Percentiles rank a stretch among this genome's conserved stretches.
phyloP scores from a whole-genome alignment of 2,113 vertebrate genomes.

The Struthidea cinerea region DNA sequence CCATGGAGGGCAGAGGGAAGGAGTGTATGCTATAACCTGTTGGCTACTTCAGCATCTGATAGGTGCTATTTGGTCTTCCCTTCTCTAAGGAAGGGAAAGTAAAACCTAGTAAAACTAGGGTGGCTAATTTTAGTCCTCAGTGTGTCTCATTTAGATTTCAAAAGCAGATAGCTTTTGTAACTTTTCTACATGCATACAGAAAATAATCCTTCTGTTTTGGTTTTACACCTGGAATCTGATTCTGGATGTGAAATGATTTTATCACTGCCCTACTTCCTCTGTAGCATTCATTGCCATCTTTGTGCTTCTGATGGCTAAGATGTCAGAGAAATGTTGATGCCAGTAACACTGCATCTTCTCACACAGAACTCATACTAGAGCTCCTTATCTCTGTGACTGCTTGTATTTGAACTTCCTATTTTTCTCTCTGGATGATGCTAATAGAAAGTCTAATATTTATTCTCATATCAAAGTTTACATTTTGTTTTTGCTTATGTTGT shows the following conservation, averaged over 20 bases:
- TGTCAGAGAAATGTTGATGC: neutral
- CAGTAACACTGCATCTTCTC: neutral
- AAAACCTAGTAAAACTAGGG: neutral
- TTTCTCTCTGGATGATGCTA: neutral
- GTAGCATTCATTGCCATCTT: neutral
- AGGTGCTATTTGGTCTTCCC: neutral
- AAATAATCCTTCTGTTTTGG: neutral
- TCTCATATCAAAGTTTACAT: neutral
- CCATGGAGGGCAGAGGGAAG: neutral
- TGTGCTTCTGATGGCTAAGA: neutral
- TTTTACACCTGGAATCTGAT: neutral
- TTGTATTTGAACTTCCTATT: neutral
- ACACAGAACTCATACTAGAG: neutral
- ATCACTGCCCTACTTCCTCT: neutral
- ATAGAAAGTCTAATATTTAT: neutral
- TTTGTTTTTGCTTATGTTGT: neutral
- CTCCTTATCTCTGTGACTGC: neutral
- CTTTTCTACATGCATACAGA: neutral
- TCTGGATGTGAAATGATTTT: neutral
- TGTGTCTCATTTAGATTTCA: neutral
- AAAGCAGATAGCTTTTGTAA: neutral
- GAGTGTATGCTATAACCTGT: neutral
- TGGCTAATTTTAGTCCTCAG: neutral
- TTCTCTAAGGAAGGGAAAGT: neutral
- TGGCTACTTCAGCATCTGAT: neutral